Base-by-base conservation (phyloP, 2,888 invertebrate species). In the Lithophane ornitopus region DNA sequence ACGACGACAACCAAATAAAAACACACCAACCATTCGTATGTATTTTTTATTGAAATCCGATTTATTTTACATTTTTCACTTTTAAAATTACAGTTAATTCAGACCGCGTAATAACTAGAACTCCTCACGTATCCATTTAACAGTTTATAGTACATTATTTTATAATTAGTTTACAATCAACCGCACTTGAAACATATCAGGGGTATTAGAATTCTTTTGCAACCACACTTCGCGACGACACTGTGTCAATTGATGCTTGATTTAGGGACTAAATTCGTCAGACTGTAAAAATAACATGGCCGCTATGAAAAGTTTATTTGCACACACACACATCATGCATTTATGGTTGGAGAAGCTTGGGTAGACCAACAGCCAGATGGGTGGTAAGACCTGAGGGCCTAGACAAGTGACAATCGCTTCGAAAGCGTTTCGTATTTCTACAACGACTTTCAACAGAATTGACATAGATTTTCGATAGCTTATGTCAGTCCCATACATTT, bases 1-100 rank as follows among this genome's bases (percentile, higher is more conserved):
- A 0, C 3, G 34, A 59, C 34, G 6, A 34, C 22, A 22, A 61
- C 0, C 4, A 39, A 80, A 80, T 58, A 74, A 70, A 62, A 81
- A 44, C 39, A 54, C 62, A 71, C 19, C 49, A 81, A 65, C 61
- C 68, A 72, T 81, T 82, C 69, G 85, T 89, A 91, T 89, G 90
- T 94, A 92, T 95, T 95, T 96, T 95, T 94, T 95, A 94, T 91
- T 95, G 94, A 96, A 96, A 95, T 94, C 92, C 92, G 93, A 95
- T 94, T 94, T 95, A 94, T 92, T 85, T 92, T 95, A 95, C 93
- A 94, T 87, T 78, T 92, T 93, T 92, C 91, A 91, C 91, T 91
- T 82, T 92, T 91, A 91, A 91, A 94, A 93, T 94, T 94, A 95
- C 91, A 93, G 84, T 93, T 93, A 87, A 86, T 88, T 92, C 94